Evolutionary conservation across 64 coral and sea anemone species (phyloP).

Genomic region (Cladopsammia gracilis): DNA sequence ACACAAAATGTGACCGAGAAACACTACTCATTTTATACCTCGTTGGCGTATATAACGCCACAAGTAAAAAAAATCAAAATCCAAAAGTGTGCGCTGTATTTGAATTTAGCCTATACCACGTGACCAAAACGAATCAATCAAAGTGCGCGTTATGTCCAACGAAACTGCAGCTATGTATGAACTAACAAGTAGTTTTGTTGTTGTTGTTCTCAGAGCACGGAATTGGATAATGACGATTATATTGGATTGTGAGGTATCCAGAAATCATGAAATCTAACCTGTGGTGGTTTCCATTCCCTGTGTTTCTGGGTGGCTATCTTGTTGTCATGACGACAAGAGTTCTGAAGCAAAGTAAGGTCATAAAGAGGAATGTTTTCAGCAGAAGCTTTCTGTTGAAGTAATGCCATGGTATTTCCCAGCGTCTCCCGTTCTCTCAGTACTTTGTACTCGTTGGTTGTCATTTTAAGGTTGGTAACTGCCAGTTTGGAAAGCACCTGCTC

Average conservation of each 20-base stretch:
- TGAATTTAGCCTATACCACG: too few species aligned
- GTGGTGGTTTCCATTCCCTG: slow-evolving; percentile 79
- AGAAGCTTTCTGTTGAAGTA: slow-evolving; percentile 66
- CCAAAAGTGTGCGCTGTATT: too few species aligned
- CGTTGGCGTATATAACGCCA: too few species aligned
- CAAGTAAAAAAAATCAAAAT: too few species aligned
- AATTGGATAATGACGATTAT: not conserved
- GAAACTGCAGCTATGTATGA: too few species aligned
- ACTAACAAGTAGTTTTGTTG: too few species aligned
- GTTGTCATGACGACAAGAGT: slow-evolving; percentile 70
- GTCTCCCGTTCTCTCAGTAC: slow-evolving; percentile 47
- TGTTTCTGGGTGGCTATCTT: slow-evolving; percentile 66
- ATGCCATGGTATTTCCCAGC: slow-evolving; percentile 54
- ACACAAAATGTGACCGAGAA: too few species aligned
- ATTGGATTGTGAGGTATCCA: not conserved
- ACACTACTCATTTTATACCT: too few species aligned
- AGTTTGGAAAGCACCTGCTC: slow-evolving; percentile 76
- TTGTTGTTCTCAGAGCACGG: too few species aligned
- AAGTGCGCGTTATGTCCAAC: too few species aligned
- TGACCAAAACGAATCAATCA: too few species aligned
- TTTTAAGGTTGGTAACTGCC: slow-evolving; percentile 59
- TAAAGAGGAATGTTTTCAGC: slow-evolving; percentile 72
- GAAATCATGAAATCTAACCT: slow-evolving; percentile 35
- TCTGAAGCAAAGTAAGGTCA: slow-evolving; percentile 62
- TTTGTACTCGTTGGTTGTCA: slow-evolving; percentile 71